Base-by-base conservation (phyloP, 2,797 vertebrate genomes). In the Helostoma temminkii region DNA sequence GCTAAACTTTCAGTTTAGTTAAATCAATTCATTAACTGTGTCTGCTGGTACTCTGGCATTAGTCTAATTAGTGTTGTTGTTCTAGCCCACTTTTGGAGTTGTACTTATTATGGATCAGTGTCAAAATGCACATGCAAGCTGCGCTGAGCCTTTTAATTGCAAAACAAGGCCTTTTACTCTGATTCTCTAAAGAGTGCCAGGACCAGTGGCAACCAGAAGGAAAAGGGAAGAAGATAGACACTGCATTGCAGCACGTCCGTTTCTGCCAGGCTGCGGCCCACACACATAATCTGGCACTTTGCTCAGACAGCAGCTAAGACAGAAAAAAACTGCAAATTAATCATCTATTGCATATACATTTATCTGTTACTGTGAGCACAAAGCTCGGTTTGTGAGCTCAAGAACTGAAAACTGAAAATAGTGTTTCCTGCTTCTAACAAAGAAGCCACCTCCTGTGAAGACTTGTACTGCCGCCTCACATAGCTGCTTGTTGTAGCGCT, bases 231-330 rank as follows among this genome's bases (percentile, higher is more conserved):
- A 85, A 77, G 59, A 80, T 74, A 81, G 86, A 88, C 73, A 87
- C 90, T 80, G 91, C 90, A 92, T 82, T 93, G 89, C 91, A 93
- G 88, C 81, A 91, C 22, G 54, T 80, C 61, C 54, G 67, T 67
- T 78, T 78, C 78, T 83, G 78, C 84, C 83, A 88, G 78, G 41
- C 43, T 47, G 64, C 83, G 80, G 68, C 82, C 74, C 80, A 80
- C 85, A 80, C 64, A 70, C 58, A 49, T 59, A 60, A 25, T 25
- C 70, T 60, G 58, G 26, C 76, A 64, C 76, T 61, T 68, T 14
- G 28, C 62, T 46, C 62, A 76, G 73, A 71, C 65, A 72, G 48
- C 65, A 68, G 58, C 64, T 75, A 28, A 41, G 47, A 71, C 61
- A 63, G 69, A 77, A 78, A 80, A 55, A 78, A 57, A 81, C 62